Evolutionary conservation across 1,140 invertebrate species (phyloP).

Genomic region (Caenorhabditis latens): DNA sequence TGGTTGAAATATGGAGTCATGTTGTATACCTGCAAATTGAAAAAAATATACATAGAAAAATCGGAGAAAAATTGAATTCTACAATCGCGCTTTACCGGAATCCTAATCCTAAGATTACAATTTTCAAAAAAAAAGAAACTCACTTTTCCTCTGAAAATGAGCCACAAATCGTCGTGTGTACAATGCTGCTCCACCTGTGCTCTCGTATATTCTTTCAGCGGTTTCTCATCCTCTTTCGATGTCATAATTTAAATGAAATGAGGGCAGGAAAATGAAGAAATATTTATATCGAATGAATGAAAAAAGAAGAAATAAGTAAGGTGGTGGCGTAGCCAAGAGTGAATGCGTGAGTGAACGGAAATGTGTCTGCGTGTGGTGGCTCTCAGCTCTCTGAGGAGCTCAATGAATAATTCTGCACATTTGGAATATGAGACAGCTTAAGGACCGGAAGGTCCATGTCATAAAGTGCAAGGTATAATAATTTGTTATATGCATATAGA

Average conservation of each 20-base stretch:
- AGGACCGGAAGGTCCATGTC: background rate
- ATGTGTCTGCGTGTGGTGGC: background rate
- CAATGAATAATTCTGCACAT: slow-evolving; percentile 39
- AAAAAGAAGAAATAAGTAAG: background rate
- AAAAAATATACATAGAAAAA: background rate
- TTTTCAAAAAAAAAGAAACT: slow-evolving; percentile 4
- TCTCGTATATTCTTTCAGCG: slow-evolving; percentile 54
- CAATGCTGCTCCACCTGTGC: slow-evolving; percentile 56
- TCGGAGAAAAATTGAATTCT: background rate
- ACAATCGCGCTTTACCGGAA: background rate
- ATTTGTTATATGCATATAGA: too few species aligned
- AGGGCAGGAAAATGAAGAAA: background rate
- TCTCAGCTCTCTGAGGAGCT: background rate
- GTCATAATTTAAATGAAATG: background rate
- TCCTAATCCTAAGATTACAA: too few species aligned
- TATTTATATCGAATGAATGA: background rate
- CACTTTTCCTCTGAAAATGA: slow-evolving; percentile 40
- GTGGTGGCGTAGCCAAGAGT: background rate
- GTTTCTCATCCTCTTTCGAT: background rate
- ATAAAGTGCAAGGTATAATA: background rate
- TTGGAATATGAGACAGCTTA: slow-evolving; percentile 23
- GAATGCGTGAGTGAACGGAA: slow-evolving; percentile 17
- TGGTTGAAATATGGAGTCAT: slow-evolving; percentile 57
- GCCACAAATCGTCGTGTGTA: slow-evolving; percentile 55
- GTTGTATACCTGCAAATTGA: slow-evolving; percentile 47